Evolutionary conservation across 2,888 invertebrate species (phyloP).

Genomic region (Drosophila prostipennis): DNA sequence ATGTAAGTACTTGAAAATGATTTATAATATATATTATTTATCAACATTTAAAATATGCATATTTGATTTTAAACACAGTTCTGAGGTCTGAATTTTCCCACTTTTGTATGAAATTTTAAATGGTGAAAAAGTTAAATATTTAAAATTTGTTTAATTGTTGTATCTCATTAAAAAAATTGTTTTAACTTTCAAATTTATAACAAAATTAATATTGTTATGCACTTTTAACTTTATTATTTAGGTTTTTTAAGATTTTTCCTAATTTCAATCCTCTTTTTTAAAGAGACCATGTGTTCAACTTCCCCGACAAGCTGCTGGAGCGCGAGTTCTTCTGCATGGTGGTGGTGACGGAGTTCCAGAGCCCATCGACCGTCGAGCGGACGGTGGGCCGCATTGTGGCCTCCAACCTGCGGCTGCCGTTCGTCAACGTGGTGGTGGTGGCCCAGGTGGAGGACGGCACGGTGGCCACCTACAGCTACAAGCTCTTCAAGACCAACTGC

Average conservation of each 20-base stretch:
- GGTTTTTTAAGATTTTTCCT: no score
- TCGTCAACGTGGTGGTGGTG: constrained; percentile 73
- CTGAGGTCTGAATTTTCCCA: background rate
- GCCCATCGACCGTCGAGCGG: fast-evolving
- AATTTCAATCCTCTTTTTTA: background rate
- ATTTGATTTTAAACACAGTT: no score
- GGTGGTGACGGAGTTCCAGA: constrained; percentile 52
- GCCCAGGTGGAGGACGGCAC: constrained; percentile 33
- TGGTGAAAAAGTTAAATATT: no score
- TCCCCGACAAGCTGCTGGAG: constrained; percentile 57
- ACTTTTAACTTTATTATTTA: no score
- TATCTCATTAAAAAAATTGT: no score
- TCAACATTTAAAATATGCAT: no score
- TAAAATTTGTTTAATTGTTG: no score
- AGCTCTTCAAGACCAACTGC: constrained; percentile 46
- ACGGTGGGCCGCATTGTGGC: constrained; percentile 53
- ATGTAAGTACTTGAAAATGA: no score
- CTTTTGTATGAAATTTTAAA: no score
- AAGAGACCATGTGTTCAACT: constrained; percentile 52
- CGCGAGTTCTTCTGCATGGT: constrained; percentile 72
- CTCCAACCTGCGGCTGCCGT: constrained; percentile 34
- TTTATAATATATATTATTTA: no score
- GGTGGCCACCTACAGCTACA: constrained; percentile 41
- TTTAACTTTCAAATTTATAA: no score
- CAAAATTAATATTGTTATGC: no score